A percentile compares a stretch with the other conserved stretches of the same genome.
Conservation (phyloP, 2,888 invertebrate species). For the Drosophila seclusa region DNA sequence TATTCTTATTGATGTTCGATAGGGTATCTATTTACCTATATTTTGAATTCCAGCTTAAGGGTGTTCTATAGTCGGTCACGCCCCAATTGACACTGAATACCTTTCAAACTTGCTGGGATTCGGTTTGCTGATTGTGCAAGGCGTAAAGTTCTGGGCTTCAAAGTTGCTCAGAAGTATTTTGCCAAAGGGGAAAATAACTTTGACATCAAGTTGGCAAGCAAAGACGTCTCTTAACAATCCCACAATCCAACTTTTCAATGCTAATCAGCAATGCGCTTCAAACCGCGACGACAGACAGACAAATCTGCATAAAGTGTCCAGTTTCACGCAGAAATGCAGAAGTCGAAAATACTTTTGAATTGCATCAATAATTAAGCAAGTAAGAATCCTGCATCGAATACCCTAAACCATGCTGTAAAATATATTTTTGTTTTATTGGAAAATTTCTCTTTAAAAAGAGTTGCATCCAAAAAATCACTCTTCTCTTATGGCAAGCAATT, state of each 20-base stretch:
- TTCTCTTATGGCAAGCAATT: background rate
- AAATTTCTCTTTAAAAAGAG: background rate
- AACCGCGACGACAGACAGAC: conserved; percentile 10
- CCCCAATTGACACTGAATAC: conserved; percentile 11
- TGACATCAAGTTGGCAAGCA: conserved; percentile 54
- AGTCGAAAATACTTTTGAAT: conserved; percentile 12
- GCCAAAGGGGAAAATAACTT: conserved; percentile 71
- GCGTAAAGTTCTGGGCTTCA: conserved; percentile 66
- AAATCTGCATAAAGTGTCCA: conserved; percentile 32
- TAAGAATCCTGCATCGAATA: background rate
- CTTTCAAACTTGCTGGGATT: conserved; percentile 53
- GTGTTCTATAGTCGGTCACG: background rate
- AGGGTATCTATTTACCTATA: background rate
- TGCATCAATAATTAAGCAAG: conserved; percentile 24
- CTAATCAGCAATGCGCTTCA: conserved; percentile 48
- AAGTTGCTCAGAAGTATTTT: conserved; percentile 67
- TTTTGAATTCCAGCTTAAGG: background rate
- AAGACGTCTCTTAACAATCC: conserved; percentile 34
- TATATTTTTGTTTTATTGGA: background rate
- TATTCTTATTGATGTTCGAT: background rate
- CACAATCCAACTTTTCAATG: conserved; percentile 40
- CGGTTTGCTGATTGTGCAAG: conserved; percentile 58
- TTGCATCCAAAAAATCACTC: no score
- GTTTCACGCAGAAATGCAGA: conserved; percentile 11
- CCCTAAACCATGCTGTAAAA: background rate